These are phyloP conservation scores for Manis crassicaudata DNA, from an alignment of 2,797 vertebrate species.

Conservation along the genomic window DNA sequence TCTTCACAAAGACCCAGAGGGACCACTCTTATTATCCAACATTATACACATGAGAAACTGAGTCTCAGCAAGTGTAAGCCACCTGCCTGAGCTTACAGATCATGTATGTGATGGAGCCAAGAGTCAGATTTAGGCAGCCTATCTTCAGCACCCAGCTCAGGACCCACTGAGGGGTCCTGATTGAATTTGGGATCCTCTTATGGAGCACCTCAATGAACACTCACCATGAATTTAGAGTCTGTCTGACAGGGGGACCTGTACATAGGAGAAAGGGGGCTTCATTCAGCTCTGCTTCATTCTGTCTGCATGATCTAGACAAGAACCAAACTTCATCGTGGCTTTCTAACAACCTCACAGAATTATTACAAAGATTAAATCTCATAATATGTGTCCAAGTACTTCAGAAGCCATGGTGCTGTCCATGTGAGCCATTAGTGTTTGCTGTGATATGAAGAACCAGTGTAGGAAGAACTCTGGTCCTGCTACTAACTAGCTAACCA, in stretches of 20 bases:
- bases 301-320: neutral
- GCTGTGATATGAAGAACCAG: neutral
- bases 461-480: neutral
- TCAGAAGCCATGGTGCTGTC: neutral
- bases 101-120: neutral
- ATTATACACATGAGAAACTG: neutral
- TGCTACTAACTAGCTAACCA: neutral
- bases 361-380: neutral
- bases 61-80: neutral
- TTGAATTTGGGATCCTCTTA: neutral
- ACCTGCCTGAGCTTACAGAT: neutral
- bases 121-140: neutral
- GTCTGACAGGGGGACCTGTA: neutral
- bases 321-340: neutral
- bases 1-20: neutral
- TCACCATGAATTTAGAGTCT: neutral
- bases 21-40: neutral
- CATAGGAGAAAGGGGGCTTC: neutral
- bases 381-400: neutral
- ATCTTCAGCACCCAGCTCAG: neutral
- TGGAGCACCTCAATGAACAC: neutral
- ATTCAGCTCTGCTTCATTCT: neutral
- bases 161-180: neutral
- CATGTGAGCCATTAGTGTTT: neutral
- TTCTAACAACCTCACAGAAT: neutral